Base-by-base conservation (phyloP, 2,113 vertebrate genomes). In the Odocoileus hemionus region DNA sequence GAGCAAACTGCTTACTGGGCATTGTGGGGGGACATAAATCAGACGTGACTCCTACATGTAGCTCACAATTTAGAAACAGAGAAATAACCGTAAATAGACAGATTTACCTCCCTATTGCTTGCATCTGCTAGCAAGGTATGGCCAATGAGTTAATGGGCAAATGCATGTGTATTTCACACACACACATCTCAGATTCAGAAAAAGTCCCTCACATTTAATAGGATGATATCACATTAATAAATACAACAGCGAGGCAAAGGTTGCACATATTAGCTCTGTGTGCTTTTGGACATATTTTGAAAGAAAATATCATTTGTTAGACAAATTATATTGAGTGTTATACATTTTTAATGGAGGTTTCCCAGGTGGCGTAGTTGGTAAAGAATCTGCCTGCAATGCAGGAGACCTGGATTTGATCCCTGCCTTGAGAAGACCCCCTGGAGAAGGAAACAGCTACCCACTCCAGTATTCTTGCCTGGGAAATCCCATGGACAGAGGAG, bases 191-290 rank as follows among this genome's bases (percentile, higher is more conserved):
- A 79, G 52, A 60, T 45, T 74, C 55, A 26, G 50, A 61, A 82
- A 57, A 52, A n/a, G 2, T 25, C 10, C 33, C 33, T 64, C 6
- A 4, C 2, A 9, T 55, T 64, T 36, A 36, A 26, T 1, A 55
- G 67, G 57, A 57, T n/a, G 36, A 23, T 3, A 7, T 39, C 80
- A 55, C n/a, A 1, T 36, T 14, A 9, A 39, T 26, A 17, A 55
- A 25, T 13, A 9, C 4, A 5, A 60, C 60, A 25, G 28, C 0
- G 2, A 17, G 30, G 57, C 15, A 33, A n/a, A 36, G 82, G 39
- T 3, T 1, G 1, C 14, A 15, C 7, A 6, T 0, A 3, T 14
- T 1, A 83, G 36, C 16, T 9, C 33, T 28, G 36, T 36, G 47
- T 9, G 12, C 39, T 82, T 23, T 43, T 55, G 58, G 79, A 93